Conservation (phyloP, 1,140 invertebrate species). For the Batillaria attramentaria region DNA sequence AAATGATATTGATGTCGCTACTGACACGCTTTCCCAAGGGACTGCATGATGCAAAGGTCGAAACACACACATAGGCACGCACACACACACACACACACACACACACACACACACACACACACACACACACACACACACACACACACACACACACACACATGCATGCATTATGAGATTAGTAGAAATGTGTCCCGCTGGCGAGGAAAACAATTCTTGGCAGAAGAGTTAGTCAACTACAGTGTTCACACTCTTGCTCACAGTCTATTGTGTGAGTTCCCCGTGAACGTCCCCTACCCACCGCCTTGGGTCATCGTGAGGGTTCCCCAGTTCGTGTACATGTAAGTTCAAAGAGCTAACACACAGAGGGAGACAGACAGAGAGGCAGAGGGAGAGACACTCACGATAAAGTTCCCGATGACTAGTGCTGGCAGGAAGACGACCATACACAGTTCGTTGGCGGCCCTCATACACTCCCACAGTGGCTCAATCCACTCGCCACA, state of each 20-base stretch:
- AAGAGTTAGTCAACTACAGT: too few relatives aligned
- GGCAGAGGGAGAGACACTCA: conserved; percentile 43
- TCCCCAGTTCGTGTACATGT: background rate
- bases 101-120: background rate
- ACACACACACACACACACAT: conserved; percentile 7
- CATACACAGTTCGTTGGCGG: conserved; percentile 90
- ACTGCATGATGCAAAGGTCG: background rate
- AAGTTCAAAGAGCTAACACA: background rate
- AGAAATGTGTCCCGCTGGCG: too few relatives aligned
- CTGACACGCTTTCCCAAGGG: too few relatives aligned
- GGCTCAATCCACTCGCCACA: conserved; percentile 99
- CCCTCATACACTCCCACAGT: conserved; percentile 98
- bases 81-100: background rate
- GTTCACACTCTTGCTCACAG: too few relatives aligned
- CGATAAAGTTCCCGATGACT: conserved; percentile 88
- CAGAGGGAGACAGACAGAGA: background rate
- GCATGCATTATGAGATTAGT: too few relatives aligned
- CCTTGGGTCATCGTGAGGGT: too few relatives aligned
- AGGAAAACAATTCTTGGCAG: too few relatives aligned
- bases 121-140: background rate
- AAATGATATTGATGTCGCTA: background rate
- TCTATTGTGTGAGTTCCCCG: too few relatives aligned
- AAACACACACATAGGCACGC: background rate
- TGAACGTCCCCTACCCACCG: too few relatives aligned
- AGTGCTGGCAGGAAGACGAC: conserved; percentile 97